phyloP scores from a whole-genome alignment of 2,888 invertebrate species.

The Napeogenes sylphis region DNA sequence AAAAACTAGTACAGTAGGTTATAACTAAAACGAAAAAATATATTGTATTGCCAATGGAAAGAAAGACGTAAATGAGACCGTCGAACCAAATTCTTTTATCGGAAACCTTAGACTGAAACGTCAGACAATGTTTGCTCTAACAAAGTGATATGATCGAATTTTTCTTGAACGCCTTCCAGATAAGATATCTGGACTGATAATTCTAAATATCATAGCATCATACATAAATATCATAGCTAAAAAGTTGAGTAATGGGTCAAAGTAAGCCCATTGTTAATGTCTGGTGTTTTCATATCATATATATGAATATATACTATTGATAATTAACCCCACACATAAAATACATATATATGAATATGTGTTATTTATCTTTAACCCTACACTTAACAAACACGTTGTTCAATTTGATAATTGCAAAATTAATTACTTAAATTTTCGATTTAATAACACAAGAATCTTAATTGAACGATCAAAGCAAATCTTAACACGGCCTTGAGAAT shows the following conservation, averaged over 20 bases:
- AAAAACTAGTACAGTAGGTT: no score
- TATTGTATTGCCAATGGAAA: no score
- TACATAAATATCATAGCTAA: conserved; percentile 14
- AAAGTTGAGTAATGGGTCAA: conserved; percentile 18
- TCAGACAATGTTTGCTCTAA: conserved; percentile 2
- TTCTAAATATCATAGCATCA: conserved; percentile 12
- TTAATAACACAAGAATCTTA: background rate
- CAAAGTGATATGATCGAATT: conserved; percentile 23
- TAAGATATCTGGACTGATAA: conserved; percentile 31
- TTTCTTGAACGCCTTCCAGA: conserved; percentile 28
- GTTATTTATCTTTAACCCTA: no score
- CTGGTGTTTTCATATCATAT: no score
- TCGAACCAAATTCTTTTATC: background rate
- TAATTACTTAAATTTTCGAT: no score
- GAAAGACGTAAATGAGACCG: background rate
- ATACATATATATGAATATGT: no score
- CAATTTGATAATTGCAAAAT: no score
- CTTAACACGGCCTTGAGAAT: conserved; percentile 29
- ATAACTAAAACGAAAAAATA: no score
- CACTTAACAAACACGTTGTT: no score
- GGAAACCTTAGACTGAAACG: background rate
- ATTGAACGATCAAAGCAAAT: conserved; percentile 18
- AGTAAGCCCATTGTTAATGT: conserved; percentile 27
- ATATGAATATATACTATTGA: no score
- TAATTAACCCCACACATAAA: no score